Base-by-base conservation (phyloP, 2,797 vertebrate genomes). In the Alosa sapidissima region DNA sequence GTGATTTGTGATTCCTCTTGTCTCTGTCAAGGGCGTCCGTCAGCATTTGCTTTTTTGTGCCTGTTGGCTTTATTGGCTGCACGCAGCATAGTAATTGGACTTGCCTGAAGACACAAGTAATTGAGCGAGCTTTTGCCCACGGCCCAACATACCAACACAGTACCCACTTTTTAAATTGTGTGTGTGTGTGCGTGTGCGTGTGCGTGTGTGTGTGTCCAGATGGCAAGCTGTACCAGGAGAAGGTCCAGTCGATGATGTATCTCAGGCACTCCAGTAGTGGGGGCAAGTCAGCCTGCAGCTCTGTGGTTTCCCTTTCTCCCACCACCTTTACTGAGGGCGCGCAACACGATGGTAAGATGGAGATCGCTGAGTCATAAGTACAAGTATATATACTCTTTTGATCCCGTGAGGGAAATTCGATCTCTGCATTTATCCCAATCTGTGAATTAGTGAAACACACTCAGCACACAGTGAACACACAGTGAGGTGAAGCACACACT, bases 221-320 rank as follows among this genome's bases (percentile, higher is more conserved):
- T 93, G 98, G 97, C 83, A 98, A 98, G 91, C 94, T 98, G 91
- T 98, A 98, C 93, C 97, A 97, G 86, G 98, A 99, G 91, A 99
- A 99, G 89, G 95, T 99, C 14, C 97, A 97, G 93, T 99, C 97
- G 21, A 97, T 99, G 89, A 95, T 96, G 93, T 94, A 95, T 91
- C 92, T 98, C 89, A 95, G 97, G 87, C 96, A 96, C 91, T 97
- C 95, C 58, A 97, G 96, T 92, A 96, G 95, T 58, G 96, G 96
- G 86, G 97, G 96, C 16, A 96, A 94, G 87, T 96, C 96, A 24
- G 82, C 94, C 84, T 90, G 95, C 88, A 96, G 96, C 91, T 97
- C 97, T 36, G 93, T 94, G 6, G 85, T 96, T 89, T 93, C 96
- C 1, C 93, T 96, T 82, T 97, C 96, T 82, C 97, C 97, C 0